Percentiles rank a stretch among this genome's conserved stretches.
These are phyloP conservation scores for Calyptomena viridis DNA, from an alignment of 2,113 vertebrate genomes.

Conservation along the genomic window DNA sequence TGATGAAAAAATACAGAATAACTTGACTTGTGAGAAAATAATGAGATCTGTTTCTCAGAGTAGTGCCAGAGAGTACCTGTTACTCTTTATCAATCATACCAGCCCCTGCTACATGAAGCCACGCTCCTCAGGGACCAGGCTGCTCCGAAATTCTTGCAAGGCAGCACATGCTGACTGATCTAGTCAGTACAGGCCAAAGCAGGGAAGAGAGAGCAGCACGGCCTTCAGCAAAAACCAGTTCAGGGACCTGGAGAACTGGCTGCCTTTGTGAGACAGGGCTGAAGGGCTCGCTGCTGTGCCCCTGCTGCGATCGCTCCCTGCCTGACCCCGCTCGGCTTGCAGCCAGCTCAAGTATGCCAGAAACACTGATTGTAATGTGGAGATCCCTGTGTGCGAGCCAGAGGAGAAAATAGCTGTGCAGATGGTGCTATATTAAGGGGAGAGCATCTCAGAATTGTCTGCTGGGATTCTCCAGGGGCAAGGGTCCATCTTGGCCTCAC, in stretches of 20 bases:
- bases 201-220: neutral
- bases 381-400: constrained; percentile 6
- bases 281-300: neutral
- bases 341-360: constrained; percentile 49
- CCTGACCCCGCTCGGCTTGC: neutral
- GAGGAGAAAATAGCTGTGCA: constrained; percentile 54
- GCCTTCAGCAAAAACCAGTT: constrained; percentile 8
- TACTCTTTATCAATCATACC: neutral
- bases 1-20: neutral
- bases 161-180: neutral
- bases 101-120: neutral
- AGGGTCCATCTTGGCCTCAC: neutral
- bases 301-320: neutral
- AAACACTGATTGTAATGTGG: constrained; percentile 29
- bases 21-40: neutral
- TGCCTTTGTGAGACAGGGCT: neutral
- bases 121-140: neutral
- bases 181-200: constrained; percentile 9
- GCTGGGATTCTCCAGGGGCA: constrained; percentile 26
- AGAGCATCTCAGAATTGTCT: constrained; percentile 41
- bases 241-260: neutral
- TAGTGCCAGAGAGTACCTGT: neutral
- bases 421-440: constrained; percentile 59
- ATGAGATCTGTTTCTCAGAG: neutral
- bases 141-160: neutral